These are phyloP conservation scores for Pollenia labialis DNA, from an alignment of 2,888 invertebrate genomes.

Conservation along the genomic window DNA sequence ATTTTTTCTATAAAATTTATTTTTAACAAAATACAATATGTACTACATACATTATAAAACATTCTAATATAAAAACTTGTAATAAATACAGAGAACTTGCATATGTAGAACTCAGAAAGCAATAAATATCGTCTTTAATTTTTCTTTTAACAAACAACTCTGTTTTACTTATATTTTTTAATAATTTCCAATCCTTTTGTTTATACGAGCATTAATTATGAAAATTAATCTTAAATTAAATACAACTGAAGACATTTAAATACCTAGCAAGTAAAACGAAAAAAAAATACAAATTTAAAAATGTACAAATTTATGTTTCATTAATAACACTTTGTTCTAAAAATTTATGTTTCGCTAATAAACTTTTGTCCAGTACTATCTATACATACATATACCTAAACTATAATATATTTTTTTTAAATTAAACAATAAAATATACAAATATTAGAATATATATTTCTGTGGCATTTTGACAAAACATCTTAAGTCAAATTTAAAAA, in stretches of 20 bases:
- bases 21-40: not conserved
- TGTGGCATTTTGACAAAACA: too few relatives aligned
- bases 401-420: conserved; percentile 36
- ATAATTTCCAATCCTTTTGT: not conserved
- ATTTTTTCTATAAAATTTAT: not conserved
- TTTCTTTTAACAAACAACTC: conserved; percentile 24
- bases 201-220: conserved; percentile 32
- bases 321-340: conserved; percentile 49
- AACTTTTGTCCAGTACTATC: conserved; percentile 23
- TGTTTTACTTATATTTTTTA: conserved; percentile 33
- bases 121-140: conserved; percentile 12
- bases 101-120: not conserved
- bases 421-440: conserved; percentile 18
- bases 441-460: conserved; percentile 44
- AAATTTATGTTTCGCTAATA: conserved; percentile 66
- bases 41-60: too few relatives aligned
- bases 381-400: conserved; percentile 10
- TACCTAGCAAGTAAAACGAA: conserved; percentile 9
- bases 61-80: not conserved
- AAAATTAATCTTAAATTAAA: conserved; percentile 52
- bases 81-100: conserved; percentile 3
- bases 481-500: too few relatives aligned
- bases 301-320: conserved; percentile 72
- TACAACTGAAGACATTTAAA: conserved; percentile 31
- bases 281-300: conserved; percentile 61